Conservation (phyloP, 1,140 invertebrate genomes). For the Apis cerana region DNA sequence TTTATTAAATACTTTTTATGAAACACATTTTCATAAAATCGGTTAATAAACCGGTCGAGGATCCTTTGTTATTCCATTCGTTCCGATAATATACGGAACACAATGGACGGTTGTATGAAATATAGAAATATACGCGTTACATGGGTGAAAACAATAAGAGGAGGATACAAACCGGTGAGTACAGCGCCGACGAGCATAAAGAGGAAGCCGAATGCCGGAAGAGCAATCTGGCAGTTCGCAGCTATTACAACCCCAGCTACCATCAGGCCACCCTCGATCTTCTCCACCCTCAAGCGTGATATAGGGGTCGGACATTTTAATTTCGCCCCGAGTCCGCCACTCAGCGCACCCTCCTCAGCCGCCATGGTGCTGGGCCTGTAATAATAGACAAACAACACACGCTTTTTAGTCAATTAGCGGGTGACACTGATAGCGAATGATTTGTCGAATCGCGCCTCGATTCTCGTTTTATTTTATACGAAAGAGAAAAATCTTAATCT, state of each 20-base stretch:
- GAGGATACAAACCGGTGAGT: slow-evolving; percentile 83
- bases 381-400: slow-evolving; percentile 60
- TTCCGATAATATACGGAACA: background rate
- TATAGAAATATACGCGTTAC: background rate
- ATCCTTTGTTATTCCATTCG: too few species aligned
- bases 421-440: too few species aligned
- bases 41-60: background rate
- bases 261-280: slow-evolving; percentile 88
- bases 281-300: slow-evolving; percentile 85
- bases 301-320: slow-evolving; percentile 83
- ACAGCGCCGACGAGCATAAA: slow-evolving; percentile 88
- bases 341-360: slow-evolving; percentile 75
- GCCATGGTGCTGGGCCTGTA: slow-evolving; percentile 81
- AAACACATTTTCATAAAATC: background rate
- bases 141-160: slow-evolving; percentile 3
- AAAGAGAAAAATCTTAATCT: too few species aligned
- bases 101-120: background rate
- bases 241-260: slow-evolving; percentile 88
- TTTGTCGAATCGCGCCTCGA: background rate
- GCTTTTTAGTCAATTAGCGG: background rate
- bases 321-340: slow-evolving; percentile 79
- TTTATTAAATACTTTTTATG: too few species aligned
- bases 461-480: too few species aligned
- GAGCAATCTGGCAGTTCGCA: slow-evolving; percentile 88
- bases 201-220: slow-evolving; percentile 88